phyloP scores from a whole-genome alignment of 2,888 invertebrate genomes.

The Platycnemis pennipes region DNA sequence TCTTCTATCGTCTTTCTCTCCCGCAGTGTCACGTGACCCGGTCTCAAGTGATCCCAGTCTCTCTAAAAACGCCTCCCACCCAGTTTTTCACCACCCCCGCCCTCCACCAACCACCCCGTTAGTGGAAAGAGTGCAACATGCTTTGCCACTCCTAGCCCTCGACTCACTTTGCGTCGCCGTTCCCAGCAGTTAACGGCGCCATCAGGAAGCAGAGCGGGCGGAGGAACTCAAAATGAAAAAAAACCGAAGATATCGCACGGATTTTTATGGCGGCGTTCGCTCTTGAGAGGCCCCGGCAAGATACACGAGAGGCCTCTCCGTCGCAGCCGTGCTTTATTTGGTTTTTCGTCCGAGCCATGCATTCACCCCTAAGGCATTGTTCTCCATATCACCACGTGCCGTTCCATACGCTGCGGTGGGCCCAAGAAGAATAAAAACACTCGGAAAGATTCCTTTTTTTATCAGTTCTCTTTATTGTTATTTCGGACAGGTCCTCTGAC shows the following conservation, averaged over 20 bases:
- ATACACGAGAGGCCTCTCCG: not conserved
- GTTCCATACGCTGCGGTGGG: not conserved
- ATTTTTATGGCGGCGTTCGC: not conserved
- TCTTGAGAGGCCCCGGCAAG: not conserved
- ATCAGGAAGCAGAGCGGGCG: not conserved
- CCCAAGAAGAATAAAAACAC: not conserved
- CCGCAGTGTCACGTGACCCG: not conserved
- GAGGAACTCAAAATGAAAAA: not conserved
- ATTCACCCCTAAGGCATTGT: not conserved
- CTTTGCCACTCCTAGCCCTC: not conserved
- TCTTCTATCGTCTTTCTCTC: no score
- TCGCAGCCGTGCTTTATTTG: not conserved
- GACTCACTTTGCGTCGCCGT: not conserved
- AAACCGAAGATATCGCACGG: not conserved
- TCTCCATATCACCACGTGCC: constrained; percentile 26
- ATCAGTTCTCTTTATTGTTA: constrained; percentile 8
- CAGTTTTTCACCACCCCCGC: no score
- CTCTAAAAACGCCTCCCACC: no score
- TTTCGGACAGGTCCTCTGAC: constrained; percentile 5
- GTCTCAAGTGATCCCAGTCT: no score
- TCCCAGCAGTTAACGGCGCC: not conserved
- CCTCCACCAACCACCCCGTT: no score
- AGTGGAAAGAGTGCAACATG: no score
- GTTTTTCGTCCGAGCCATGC: not conserved
- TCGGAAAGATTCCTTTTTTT: not conserved